Evolutionary conservation across 2,113 vertebrate species (phyloP).

Genomic region (Gadus chalcogrammus): DNA sequence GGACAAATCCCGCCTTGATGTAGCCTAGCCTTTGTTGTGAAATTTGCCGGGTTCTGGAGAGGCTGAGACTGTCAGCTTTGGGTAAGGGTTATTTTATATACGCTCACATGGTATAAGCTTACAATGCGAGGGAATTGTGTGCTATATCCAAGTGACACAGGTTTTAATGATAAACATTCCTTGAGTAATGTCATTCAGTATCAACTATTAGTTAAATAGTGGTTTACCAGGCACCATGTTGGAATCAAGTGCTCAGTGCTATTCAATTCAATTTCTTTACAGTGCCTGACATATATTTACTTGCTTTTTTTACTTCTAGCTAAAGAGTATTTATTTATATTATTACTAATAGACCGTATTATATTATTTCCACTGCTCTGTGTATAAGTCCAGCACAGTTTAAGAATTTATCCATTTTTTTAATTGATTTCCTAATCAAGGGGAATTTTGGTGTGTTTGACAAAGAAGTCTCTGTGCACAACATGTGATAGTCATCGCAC

Average conservation of each 20-base stretch:
- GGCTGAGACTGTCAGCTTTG: not conserved
- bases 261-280: conserved; percentile 49
- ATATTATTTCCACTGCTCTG: conserved; percentile 6
- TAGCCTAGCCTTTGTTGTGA: conserved; percentile 56
- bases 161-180: conserved; percentile 37
- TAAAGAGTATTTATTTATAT: conserved; percentile 44
- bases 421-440: too few species aligned
- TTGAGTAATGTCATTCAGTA: conserved; percentile 21
- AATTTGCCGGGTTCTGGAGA: conserved; percentile 8
- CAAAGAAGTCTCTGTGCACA: too few species aligned
- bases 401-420: too few species aligned
- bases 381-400: too few species aligned
- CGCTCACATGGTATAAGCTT: conserved; percentile 31
- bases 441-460: too few species aligned
- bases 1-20: conserved; percentile 54
- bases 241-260: conserved; percentile 45
- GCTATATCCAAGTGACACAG: not conserved
- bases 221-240: conserved; percentile 44
- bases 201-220: conserved; percentile 28
- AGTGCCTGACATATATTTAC: conserved; percentile 61
- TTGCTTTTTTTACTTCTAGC: conserved; percentile 25
- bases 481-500: too few species aligned
- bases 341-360: conserved; percentile 24
- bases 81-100: conserved; percentile 22
- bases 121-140: conserved; percentile 36